Evolutionary conservation across 2,797 vertebrate species (phyloP).

Genomic region (Crypturellus tataupa): DNA sequence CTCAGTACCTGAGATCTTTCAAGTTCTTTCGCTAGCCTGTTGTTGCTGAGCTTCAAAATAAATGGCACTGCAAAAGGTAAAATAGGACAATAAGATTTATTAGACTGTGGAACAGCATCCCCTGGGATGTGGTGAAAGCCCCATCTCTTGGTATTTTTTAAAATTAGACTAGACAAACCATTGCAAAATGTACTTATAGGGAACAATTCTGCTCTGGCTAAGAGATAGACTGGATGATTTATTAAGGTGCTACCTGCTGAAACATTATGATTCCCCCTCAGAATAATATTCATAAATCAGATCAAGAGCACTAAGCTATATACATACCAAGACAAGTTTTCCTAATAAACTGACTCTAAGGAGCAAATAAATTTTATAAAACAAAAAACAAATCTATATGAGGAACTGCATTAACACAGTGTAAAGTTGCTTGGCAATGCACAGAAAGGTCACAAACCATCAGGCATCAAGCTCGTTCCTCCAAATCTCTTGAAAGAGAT

Average conservation of each 20-base stretch:
- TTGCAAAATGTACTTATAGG: not conserved
- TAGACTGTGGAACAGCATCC: not conserved
- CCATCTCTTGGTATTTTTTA: not conserved
- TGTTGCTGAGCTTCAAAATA: not conserved
- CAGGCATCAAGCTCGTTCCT: not conserved
- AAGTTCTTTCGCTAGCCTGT: not conserved
- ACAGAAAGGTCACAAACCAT: not conserved
- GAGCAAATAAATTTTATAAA: not conserved
- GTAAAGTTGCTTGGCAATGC: not conserved
- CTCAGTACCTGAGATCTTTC: not conserved
- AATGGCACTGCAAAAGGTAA: not conserved
- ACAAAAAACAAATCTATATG: accelerated
- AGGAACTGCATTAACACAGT: not conserved
- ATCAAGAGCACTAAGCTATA: not conserved
- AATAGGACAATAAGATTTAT: constrained; percentile 25
- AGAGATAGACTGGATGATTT: not conserved
- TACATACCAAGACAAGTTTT: not conserved
- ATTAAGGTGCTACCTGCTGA: not conserved
- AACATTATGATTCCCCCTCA: not conserved
- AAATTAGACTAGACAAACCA: not conserved
- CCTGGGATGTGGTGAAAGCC: not conserved
- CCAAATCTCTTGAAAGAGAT: too few species aligned
- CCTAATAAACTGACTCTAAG: not conserved
- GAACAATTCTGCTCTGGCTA: not conserved
- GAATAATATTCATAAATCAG: not conserved